Conservation (phyloP, 2,888 invertebrate genomes). For the Phanerotoma sp. region DNA sequence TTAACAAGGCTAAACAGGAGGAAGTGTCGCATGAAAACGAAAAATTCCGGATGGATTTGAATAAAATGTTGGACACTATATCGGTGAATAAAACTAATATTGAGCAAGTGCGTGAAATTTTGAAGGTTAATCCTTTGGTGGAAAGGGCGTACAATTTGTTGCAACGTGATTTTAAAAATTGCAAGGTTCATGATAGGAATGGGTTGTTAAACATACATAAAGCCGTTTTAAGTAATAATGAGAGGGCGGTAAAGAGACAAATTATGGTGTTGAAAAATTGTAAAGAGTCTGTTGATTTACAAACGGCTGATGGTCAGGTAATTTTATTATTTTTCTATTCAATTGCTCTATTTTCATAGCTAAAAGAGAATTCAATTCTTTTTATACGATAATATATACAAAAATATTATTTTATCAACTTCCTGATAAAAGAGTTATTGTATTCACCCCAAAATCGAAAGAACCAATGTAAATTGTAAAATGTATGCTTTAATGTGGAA, state of each 20-base stretch:
- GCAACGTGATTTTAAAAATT: constrained; percentile 38
- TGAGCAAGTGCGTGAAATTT: constrained; percentile 31
- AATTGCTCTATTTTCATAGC: no score
- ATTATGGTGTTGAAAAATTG: constrained; percentile 39
- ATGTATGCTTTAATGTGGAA: no score
- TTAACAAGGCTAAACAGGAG: no score
- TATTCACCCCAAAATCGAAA: no score
- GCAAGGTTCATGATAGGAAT: constrained; percentile 37
- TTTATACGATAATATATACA: background rate
- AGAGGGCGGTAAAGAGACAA: constrained; percentile 37
- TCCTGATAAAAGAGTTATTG: no score
- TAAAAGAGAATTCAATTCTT: no score
- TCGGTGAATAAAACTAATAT: constrained; percentile 15
- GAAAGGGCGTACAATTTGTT: constrained; percentile 33
- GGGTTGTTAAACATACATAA: constrained; percentile 48
- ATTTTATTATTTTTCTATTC: no score
- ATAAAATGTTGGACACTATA: constrained; percentile 24
- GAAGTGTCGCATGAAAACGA: no score
- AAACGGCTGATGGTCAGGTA: constrained; percentile 41
- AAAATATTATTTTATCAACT: no score
- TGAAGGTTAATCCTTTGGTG: constrained; percentile 27
- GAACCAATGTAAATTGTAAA: no score
- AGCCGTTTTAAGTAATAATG: constrained; percentile 40
- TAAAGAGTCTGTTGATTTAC: constrained; percentile 39
- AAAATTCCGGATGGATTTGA: no score